phyloP scores from a whole-genome alignment of 2,113 vertebrate genomes.

The Cepphus grylle region DNA sequence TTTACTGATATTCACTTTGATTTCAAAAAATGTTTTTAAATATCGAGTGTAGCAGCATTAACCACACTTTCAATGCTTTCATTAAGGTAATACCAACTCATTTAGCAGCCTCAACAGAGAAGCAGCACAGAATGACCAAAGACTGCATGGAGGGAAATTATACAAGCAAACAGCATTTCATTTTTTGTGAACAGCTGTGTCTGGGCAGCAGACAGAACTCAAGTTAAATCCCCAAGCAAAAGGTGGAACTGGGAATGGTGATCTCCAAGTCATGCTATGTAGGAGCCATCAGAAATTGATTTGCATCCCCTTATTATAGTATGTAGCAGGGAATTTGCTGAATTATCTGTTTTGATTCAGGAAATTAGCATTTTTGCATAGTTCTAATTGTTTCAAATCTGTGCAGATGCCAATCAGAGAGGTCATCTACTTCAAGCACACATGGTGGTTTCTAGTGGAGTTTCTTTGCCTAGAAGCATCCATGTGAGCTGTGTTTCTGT shows the following conservation, averaged over 20 bases:
- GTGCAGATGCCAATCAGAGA: neutral
- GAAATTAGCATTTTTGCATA: neutral
- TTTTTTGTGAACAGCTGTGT: neutral
- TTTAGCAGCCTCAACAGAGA: neutral
- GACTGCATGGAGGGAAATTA: neutral
- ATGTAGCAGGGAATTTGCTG: neutral
- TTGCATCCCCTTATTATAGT: neutral
- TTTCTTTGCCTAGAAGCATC: neutral
- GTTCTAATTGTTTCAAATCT: neutral
- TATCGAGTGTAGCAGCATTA: neutral
- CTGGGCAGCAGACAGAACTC: rapidly evolving
- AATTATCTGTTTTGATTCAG: neutral
- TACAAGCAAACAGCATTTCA: neutral
- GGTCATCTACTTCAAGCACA: neutral
- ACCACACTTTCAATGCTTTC: neutral
- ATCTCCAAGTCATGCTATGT: neutral
- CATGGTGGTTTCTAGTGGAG: neutral
- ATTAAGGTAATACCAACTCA: neutral
- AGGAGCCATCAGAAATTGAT: neutral
- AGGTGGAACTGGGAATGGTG: neutral
- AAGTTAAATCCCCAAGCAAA: neutral
- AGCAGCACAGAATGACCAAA: neutral
- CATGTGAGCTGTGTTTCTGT: neutral
- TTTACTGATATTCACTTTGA: neutral
- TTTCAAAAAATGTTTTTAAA: conserved; percentile 31